Evolutionary conservation across 2,113 vertebrate species (phyloP).

Genomic region (Ursus arctos): DNA sequence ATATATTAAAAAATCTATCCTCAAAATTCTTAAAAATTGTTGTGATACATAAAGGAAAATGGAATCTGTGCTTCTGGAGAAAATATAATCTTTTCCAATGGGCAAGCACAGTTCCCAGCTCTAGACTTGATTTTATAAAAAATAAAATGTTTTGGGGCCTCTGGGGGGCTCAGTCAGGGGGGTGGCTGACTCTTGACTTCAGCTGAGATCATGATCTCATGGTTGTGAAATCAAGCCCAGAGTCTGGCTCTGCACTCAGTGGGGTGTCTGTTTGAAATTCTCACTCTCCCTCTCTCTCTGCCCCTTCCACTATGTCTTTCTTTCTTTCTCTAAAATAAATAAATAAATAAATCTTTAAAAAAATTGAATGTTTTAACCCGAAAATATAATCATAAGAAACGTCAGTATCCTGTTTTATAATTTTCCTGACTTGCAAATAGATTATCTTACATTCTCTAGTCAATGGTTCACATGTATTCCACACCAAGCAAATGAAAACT

Average conservation of each 20-base stretch:
- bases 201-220: neutral
- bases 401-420: neutral
- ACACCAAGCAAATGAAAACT: neutral
- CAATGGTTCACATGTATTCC: neutral
- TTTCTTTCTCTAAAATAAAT: neutral
- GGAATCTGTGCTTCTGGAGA: neutral
- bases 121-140: neutral
- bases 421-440: neutral
- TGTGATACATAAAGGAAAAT: neutral
- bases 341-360: too few relatives aligned
- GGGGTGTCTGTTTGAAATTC: neutral
- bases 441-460: neutral
- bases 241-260: neutral
- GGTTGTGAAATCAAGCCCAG: neutral
- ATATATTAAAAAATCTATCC: neutral
- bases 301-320: neutral
- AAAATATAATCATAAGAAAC: neutral
- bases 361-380: neutral
- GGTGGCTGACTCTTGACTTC: neutral
- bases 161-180: neutral
- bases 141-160: neutral
- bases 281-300: neutral
- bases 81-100: neutral
- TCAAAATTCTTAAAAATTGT: neutral
- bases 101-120: neutral